phyloP scores from a whole-genome alignment of 2,888 invertebrate species.

The Melanostoma scalare region DNA sequence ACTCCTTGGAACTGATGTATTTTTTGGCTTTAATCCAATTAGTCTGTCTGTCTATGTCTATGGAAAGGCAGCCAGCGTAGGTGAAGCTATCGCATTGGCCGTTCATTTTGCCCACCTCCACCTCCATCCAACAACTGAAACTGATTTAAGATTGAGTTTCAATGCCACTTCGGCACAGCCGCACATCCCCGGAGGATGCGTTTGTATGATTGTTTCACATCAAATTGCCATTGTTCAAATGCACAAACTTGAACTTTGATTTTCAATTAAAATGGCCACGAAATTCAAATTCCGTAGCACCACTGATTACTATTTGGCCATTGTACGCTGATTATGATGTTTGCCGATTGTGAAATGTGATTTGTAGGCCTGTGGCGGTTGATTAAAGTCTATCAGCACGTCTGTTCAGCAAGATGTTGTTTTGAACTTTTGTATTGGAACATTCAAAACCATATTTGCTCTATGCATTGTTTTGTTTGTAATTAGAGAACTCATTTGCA shows the following conservation, averaged over 20 bases:
- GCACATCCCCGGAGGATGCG: neutral
- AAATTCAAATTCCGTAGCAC: neutral
- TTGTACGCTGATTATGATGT: constrained; percentile 1
- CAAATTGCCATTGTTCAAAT: constrained; percentile 14
- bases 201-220: neutral
- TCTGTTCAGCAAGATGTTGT: too few species aligned
- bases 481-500: too few species aligned
- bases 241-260: constrained; percentile 33
- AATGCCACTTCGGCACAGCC: neutral
- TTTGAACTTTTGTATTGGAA: too few species aligned
- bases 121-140: constrained; percentile 3
- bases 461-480: too few species aligned
- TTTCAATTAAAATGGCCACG: constrained; percentile 23
- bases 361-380: neutral
- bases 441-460: too few species aligned
- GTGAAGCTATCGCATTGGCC: too few species aligned
- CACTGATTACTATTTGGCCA: constrained; percentile 5
- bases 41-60: too few species aligned
- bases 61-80: too few species aligned
- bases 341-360: neutral
- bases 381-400: neutral
- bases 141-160: constrained; percentile 23
- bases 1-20: too few species aligned
- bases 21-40: too few species aligned
- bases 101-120: too few species aligned